A percentile compares a stretch with the other conserved stretches of the same genome.
Conservation (phyloP, 2,888 invertebrate genomes). For the Aplocera efformata region DNA sequence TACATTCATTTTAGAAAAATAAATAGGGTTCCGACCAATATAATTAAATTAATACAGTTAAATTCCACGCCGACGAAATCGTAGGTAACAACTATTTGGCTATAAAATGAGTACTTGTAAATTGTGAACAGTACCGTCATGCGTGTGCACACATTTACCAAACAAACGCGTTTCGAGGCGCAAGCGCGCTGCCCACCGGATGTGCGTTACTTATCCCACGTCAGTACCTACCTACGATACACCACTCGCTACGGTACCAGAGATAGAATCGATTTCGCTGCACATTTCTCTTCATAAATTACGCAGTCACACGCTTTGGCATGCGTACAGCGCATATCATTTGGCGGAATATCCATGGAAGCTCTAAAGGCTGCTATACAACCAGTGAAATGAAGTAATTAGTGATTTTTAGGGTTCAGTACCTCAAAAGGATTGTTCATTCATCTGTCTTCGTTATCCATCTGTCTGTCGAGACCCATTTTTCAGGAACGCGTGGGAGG, state of each 20-base stretch:
- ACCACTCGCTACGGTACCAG: constrained; percentile 8
- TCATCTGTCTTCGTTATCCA: too few species aligned
- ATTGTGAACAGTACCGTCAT: constrained; percentile 12
- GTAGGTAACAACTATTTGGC: too few species aligned
- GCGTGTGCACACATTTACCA: constrained; percentile 19
- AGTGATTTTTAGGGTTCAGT: too few species aligned
- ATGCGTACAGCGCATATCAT: constrained; percentile 18
- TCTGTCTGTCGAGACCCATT: too few species aligned
- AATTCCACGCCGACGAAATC: too few species aligned
- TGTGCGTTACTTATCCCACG: constrained; percentile 17
- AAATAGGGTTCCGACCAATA: too few species aligned
- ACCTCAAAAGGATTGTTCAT: too few species aligned
- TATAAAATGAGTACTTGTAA: too few species aligned
- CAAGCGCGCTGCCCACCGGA: constrained; percentile 27
- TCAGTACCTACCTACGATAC: not conserved
- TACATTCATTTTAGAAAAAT: too few species aligned
- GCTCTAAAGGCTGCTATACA: constrained; percentile 1
- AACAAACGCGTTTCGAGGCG: constrained; percentile 21
- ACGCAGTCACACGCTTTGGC: constrained; percentile 15
- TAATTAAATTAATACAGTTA: too few species aligned
- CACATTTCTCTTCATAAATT: constrained; percentile 18
- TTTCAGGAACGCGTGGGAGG: too few species aligned
- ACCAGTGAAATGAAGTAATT: too few species aligned
- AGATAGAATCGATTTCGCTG: constrained; percentile 26
- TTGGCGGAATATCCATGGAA: constrained; percentile 11